Evolutionary conservation across 2,888 invertebrate genomes (phyloP).

Genomic region (Norana najaformis): DNA sequence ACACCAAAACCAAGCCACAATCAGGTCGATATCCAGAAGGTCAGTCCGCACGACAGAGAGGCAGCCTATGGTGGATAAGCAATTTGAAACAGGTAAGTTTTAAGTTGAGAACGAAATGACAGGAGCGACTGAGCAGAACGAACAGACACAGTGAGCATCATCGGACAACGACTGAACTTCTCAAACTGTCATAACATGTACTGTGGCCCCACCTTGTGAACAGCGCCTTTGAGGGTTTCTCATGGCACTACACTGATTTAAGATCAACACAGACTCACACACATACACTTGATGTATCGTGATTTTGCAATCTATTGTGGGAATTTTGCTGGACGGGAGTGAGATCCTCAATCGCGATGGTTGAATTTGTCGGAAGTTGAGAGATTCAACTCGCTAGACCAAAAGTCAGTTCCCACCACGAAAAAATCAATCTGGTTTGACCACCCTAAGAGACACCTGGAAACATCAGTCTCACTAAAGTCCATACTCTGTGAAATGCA

Average conservation of each 20-base stretch:
- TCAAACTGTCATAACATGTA: not conserved
- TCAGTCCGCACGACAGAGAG: no score
- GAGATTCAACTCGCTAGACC: not conserved
- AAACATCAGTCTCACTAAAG: not conserved
- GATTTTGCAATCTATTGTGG: not conserved
- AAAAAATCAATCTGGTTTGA: not conserved
- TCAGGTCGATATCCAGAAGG: no score
- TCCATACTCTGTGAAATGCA: not conserved
- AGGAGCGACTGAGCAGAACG: no score
- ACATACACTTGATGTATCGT: no score
- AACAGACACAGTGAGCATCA: not conserved
- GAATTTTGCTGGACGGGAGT: not conserved
- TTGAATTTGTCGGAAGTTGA: not conserved
- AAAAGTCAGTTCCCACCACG: not conserved
- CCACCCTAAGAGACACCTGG: not conserved
- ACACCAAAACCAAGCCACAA: no score
- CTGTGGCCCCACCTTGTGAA: not conserved
- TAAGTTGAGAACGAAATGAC: no score
- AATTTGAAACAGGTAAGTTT: no score
- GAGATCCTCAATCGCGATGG: not conserved
- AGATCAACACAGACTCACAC: no score
- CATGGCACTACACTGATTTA: not conserved
- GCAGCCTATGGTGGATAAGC: no score
- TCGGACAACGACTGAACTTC: not conserved
- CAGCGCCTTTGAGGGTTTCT: no score